phyloP scores from a whole-genome alignment of 2,888 invertebrate genomes.

The Mesochorus sp. region DNA sequence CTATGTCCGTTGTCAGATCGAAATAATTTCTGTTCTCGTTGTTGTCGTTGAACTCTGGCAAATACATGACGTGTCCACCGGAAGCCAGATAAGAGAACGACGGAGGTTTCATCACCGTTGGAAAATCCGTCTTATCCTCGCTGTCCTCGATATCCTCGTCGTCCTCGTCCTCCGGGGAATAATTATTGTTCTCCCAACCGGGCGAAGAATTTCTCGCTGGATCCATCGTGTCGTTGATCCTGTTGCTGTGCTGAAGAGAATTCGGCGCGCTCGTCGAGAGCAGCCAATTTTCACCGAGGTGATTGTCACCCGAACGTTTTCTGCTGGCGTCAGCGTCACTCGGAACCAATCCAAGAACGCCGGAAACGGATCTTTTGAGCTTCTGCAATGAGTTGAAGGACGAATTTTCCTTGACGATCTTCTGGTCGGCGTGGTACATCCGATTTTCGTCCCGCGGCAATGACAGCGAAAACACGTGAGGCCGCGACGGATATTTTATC shows the following conservation, averaged over 20 bases:
- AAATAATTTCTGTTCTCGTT: too few species aligned
- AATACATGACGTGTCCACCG: constrained; percentile 91
- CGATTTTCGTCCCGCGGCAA: constrained; percentile 86
- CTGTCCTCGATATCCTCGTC: constrained; percentile 35
- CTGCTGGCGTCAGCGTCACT: constrained; percentile 83
- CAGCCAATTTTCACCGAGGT: constrained; percentile 90
- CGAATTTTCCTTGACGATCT: constrained; percentile 82
- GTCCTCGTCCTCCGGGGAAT: constrained; percentile 32
- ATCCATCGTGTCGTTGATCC: constrained; percentile 65
- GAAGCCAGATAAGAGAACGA: constrained; percentile 85
- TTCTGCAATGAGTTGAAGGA: constrained; percentile 88
- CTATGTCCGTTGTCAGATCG: constrained; percentile 51
- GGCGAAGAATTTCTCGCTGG: constrained; percentile 49
- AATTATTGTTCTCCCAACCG: constrained; percentile 65
- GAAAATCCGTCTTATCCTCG: constrained; percentile 69
- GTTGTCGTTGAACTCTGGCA: constrained; percentile 84
- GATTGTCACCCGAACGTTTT: constrained; percentile 71
- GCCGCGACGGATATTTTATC: constrained; percentile 81
- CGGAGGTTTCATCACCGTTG: constrained; percentile 77
- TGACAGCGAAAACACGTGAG: constrained; percentile 89
- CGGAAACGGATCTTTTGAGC: constrained; percentile 88
- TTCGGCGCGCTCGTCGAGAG: constrained; percentile 91
- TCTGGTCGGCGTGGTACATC: constrained; percentile 75
- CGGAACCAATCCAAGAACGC: constrained; percentile 83
- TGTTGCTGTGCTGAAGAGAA: constrained; percentile 87